Percentiles rank a stretch among this genome's conserved stretches.
Evolutionary conservation across 2,797 vertebrate genomes (phyloP).

Genomic region (Pseudochirops cupreus): DNA sequence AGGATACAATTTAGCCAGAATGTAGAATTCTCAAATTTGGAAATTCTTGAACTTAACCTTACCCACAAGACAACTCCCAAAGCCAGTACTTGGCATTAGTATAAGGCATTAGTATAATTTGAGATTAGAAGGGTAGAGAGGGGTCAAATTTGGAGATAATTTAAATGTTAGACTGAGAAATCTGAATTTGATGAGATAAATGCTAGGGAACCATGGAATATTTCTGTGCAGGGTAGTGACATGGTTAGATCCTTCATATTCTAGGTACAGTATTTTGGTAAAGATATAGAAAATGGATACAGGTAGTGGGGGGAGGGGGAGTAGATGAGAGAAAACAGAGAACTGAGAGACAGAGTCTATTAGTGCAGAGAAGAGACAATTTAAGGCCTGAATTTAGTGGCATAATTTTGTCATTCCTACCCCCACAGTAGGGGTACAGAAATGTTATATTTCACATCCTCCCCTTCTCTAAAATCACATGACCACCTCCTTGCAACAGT

Average conservation of each 20-base stretch:
- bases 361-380: not conserved
- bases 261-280: not conserved
- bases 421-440: not conserved
- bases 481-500: not conserved
- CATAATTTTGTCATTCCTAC: not conserved
- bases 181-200: not conserved
- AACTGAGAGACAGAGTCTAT: not conserved
- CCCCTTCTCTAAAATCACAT: not conserved
- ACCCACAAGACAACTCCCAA: no score
- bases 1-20: not conserved
- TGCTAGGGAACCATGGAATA: not conserved
- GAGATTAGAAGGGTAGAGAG: not conserved
- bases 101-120: not conserved
- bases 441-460: not conserved
- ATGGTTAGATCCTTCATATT: not conserved
- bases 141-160: not conserved
- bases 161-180: not conserved
- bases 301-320: fast-evolving
- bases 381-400: not conserved
- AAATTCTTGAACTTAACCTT: no score
- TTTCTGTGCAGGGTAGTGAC: not conserved
- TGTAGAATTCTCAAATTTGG: not conserved
- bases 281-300: not conserved
- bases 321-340: not conserved
- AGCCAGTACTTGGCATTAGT: not conserved